These are phyloP conservation scores for Euphydryas editha DNA, from an alignment of 2,888 invertebrate species.

Conservation along the genomic window DNA sequence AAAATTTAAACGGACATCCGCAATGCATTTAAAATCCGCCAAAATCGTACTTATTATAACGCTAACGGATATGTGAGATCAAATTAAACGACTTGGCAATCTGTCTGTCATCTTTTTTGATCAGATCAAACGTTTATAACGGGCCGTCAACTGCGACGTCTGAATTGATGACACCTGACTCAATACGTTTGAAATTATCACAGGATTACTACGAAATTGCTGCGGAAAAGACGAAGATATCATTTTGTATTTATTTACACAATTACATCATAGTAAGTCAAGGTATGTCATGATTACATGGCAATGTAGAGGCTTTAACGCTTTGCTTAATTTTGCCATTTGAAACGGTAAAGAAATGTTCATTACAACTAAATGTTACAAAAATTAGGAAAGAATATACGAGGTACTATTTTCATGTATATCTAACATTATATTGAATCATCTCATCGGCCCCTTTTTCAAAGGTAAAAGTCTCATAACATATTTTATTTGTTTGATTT, in stretches of 20 bases:
- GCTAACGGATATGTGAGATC: conserved; percentile 64
- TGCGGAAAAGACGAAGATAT: conserved; percentile 21
- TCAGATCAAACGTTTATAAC: conserved; percentile 72
- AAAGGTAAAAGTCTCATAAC: no score
- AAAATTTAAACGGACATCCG: conserved; percentile 53
- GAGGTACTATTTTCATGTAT: no score
- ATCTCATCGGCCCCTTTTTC: no score
- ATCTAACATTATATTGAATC: no score
- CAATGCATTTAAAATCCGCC: conserved; percentile 54
- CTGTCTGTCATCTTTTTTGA: conserved; percentile 62
- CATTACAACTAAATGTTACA: no score
- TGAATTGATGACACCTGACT: conserved; percentile 52
- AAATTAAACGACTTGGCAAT: conserved; percentile 62
- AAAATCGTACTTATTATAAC: conserved; percentile 54
- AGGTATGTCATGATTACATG: neutral
- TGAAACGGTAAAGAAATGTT: no score
- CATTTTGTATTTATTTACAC: neutral
- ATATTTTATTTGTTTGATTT: no score
- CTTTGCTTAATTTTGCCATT: no score
- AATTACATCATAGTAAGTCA: neutral
- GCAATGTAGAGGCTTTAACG: no score
- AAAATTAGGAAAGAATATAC: no score
- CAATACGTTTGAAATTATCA: conserved; percentile 47
- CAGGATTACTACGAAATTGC: conserved; percentile 47
- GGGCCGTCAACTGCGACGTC: conserved; percentile 47